A percentile compares a stretch with the other conserved stretches of the same genome.
Conservation (phyloP, 2,797 vertebrate genomes). For the Fratercula arctica region DNA sequence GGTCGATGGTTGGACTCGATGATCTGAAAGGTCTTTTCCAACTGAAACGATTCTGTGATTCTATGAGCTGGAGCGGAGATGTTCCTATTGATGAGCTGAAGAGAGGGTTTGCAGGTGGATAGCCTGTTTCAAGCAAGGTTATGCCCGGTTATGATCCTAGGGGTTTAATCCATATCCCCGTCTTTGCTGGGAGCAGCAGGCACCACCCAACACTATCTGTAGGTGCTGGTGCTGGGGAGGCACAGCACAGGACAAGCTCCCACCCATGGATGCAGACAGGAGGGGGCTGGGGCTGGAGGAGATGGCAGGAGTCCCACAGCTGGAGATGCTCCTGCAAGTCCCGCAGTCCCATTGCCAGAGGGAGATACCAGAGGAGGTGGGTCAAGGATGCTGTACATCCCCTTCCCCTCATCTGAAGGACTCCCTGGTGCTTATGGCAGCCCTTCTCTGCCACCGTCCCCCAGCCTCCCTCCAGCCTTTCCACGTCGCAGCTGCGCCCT, state of each 20-base stretch:
- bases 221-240: neutral
- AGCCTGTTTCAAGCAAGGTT: neutral
- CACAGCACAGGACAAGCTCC: neutral
- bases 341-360: neutral
- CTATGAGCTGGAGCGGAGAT: neutral
- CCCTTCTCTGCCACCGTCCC: neutral
- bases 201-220: neutral
- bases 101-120: too few species aligned
- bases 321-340: neutral
- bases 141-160: neutral
- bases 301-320: neutral
- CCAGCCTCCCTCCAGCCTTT: neutral
- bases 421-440: too few species aligned
- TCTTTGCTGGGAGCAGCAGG: neutral
- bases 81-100: neutral
- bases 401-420: neutral
- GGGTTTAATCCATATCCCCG: neutral
- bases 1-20: neutral
- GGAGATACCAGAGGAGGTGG: neutral
- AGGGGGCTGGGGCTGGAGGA: neutral
- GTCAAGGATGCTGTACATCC: too few species aligned
- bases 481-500: accelerated
- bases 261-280: neutral
- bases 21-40: neutral
- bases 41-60: neutral